These are phyloP conservation scores for Echinops telfairi DNA, from an alignment of 2,113 vertebrate species.

Conservation along the genomic window DNA sequence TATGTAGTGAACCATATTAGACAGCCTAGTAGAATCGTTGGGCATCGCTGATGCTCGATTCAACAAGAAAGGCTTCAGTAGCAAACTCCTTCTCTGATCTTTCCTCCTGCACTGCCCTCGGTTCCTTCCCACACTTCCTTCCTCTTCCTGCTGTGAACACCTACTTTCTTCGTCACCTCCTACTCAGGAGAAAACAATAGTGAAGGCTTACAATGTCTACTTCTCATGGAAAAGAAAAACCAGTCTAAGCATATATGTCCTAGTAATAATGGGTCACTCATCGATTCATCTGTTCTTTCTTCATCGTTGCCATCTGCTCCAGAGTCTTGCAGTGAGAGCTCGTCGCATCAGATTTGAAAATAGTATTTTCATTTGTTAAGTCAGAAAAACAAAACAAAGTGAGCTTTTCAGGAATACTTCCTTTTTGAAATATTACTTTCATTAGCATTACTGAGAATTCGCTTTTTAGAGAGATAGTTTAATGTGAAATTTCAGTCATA, in stretches of 20 bases:
- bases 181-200: slow-evolving; percentile 36
- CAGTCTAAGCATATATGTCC: neutral
- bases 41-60: neutral
- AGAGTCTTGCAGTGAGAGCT: neutral
- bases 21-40: neutral
- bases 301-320: neutral
- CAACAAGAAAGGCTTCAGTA: neutral
- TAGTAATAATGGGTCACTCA: slow-evolving; percentile 15
- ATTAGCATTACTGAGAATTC: slow-evolving; percentile 31
- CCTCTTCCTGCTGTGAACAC: slow-evolving; percentile 29
- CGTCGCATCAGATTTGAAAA: neutral
- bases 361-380: slow-evolving; percentile 55
- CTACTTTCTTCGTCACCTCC: neutral
- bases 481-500: slow-evolving; percentile 52
- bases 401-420: neutral
- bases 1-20: neutral
- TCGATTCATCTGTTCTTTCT: neutral
- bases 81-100: neutral
- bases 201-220: slow-evolving; percentile 33
- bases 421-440: slow-evolving; percentile 3
- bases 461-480: slow-evolving; percentile 5
- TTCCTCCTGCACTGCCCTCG: neutral
- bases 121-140: neutral
- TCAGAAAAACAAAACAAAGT: neutral
- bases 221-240: neutral